Percentiles rank a stretch among this genome's conserved stretches.
phyloP scores from a whole-genome alignment of 23 tunicate genomes.

The Ascidia mentula region DNA sequence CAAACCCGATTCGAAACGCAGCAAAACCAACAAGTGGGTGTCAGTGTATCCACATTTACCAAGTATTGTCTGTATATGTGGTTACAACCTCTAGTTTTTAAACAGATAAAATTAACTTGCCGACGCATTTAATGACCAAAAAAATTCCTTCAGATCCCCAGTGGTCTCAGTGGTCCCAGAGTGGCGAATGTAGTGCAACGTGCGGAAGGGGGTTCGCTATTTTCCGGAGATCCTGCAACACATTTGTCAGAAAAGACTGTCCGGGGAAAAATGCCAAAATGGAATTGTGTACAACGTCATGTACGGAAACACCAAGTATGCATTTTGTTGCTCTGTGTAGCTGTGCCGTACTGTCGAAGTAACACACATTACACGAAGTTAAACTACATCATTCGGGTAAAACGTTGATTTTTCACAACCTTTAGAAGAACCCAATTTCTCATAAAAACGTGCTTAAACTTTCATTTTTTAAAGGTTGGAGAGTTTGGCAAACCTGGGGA shows the following conservation, averaged over 20 bases:
- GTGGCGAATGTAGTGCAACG: conserved; percentile 12
- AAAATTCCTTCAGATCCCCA: not conserved
- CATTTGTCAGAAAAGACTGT: conserved; percentile 31
- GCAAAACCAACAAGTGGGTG: not conserved
- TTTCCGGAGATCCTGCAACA: conserved; percentile 27
- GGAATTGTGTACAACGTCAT: not conserved
- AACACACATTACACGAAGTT: too few relatives aligned
- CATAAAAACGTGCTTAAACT: not conserved
- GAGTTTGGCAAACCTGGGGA: conserved; percentile 1
- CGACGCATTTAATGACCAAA: too few relatives aligned
- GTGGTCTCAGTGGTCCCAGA: conserved; percentile 29
- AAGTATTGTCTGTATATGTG: too few relatives aligned
- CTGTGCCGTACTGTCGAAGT: too few relatives aligned
- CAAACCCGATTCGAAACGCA: conserved; percentile 31
- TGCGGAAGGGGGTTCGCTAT: conserved; percentile 21
- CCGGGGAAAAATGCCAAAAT: not conserved
- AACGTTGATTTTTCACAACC: too few relatives aligned
- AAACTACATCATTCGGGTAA: too few relatives aligned
- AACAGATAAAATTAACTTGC: too few relatives aligned
- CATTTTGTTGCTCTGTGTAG: too few relatives aligned
- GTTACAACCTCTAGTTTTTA: too few relatives aligned
- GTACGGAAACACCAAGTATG: too few relatives aligned
- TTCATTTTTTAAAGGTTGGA: not conserved
- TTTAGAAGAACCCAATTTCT: too few relatives aligned
- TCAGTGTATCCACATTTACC: too few relatives aligned